Evolutionary conservation across 1,140 invertebrate species (phyloP), one percentile per base, ranked within the genome.

Genomic region (Lineus longissimus): DNA sequence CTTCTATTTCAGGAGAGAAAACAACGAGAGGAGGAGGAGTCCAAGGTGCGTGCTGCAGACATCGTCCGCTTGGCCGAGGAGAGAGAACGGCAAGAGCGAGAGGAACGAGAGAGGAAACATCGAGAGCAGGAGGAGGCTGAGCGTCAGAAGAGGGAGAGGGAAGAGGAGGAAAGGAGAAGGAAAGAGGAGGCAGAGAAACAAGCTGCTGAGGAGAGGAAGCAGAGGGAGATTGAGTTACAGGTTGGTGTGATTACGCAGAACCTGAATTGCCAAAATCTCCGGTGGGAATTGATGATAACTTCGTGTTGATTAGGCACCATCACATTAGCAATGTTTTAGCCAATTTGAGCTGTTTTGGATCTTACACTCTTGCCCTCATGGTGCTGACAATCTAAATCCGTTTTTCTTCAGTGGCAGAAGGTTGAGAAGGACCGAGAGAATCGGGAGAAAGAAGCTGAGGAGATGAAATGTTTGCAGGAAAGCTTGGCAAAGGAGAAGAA

Each of bases 71-170:
- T 7, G 33, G 33, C 33, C 33, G 33, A 36, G 43, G 59, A 59
- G 45, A 33, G 57, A 6, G 57, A 47, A 59, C 33, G 45, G 30
- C 36, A 31, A 9, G 33, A n/a, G 1, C 7, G 31, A 59, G 62
- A 66, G 51, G 61, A 67, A 56, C 65, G 61, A 17, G 63, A 67
- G 30, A 19, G 55, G n/a, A 64, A 56, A 19, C 27, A 70, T 43
- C 47, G 57, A 19, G 64, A 73, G 62, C 55, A 59, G 51, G 67
- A 71, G 60, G 65, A 65, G 62, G 70, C 22, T 19, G 68, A 70
- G 45, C 63, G 51, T 11, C 64, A 69, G 57, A 65, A 70, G 43
- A 56, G 57, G 23, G 64, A 73, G 62, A 60, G 62, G 51, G 67
- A 71, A 59, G 65, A 65, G 62, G 70, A 15, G 27, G 55, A 33